Evolutionary conservation across 2,888 invertebrate species (phyloP).

Genomic region (Caenorhabditis drosophilae): DNA sequence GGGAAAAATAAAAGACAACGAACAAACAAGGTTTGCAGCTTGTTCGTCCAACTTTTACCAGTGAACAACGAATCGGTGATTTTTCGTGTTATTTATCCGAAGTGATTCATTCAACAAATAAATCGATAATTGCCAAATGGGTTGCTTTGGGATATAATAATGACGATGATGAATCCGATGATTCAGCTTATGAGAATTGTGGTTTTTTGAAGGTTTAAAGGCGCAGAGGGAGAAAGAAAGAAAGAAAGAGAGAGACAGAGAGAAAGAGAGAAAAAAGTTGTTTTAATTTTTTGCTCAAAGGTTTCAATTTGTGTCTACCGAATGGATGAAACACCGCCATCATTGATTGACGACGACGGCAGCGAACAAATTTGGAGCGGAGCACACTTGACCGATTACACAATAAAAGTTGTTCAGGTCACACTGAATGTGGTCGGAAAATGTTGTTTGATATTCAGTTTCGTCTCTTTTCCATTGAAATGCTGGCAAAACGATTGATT

Average conservation of each 20-base stretch:
- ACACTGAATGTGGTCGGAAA: not conserved
- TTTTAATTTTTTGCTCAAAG: no score
- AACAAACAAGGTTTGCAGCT: no score
- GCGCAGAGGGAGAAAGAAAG: not conserved
- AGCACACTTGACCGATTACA: conserved; percentile 50
- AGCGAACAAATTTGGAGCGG: conserved; percentile 54
- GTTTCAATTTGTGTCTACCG: conserved; percentile 49
- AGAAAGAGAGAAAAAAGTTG: no score
- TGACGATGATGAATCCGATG: conserved; percentile 43
- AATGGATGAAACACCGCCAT: conserved; percentile 46
- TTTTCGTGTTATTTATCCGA: conserved; percentile 33
- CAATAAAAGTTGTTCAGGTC: conserved; percentile 35
- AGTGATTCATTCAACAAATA: conserved; percentile 32
- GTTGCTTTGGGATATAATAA: conserved; percentile 47
- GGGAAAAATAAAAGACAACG: no score
- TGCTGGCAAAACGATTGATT: no score
- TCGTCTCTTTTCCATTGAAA: no score
- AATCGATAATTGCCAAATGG: conserved; percentile 55
- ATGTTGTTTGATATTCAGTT: no score
- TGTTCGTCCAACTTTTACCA: conserved; percentile 14
- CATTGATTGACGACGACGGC: conserved; percentile 42
- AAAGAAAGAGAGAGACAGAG: conserved; percentile 1
- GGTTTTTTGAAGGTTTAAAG: conserved; percentile 55
- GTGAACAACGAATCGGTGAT: conserved; percentile 21
- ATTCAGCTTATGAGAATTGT: conserved; percentile 46